Percentiles rank a stretch among this genome's conserved stretches.
Conservation (phyloP, 2,113 vertebrate species). For the Parus major region DNA sequence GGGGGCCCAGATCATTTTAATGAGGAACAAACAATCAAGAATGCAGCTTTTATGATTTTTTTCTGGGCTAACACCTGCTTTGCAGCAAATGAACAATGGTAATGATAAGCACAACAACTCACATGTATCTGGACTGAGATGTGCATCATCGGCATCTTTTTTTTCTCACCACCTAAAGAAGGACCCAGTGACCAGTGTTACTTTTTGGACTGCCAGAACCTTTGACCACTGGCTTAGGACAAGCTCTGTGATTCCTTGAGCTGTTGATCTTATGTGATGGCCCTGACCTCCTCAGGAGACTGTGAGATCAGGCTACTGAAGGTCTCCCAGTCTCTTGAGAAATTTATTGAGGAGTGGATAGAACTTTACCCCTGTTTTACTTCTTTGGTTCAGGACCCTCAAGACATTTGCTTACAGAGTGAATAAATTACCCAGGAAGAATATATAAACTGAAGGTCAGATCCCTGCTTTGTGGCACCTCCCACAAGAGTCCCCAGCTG, state of each 20-base stretch:
- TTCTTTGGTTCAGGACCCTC: neutral
- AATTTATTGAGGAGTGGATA: neutral
- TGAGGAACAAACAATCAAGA: constrained; percentile 57
- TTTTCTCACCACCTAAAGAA: neutral
- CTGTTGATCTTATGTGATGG: neutral
- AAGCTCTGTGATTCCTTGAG: neutral
- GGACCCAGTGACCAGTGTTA: fast-evolving
- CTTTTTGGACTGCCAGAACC: neutral
- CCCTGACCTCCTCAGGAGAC: neutral
- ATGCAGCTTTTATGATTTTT: constrained; percentile 34
- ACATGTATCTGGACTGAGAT: neutral
- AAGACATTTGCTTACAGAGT: neutral
- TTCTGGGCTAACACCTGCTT: constrained; percentile 64
- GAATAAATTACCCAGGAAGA: neutral
- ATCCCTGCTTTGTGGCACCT: neutral
- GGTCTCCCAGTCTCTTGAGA: neutral
- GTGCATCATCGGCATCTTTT: neutral
- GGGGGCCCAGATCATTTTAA: constrained; percentile 53
- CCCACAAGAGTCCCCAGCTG: neutral
- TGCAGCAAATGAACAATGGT: constrained; percentile 44
- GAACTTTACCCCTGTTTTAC: neutral
- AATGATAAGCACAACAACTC: neutral
- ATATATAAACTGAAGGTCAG: neutral
- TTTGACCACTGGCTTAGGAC: neutral
- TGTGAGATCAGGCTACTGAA: neutral